Evolutionary conservation across 2,888 invertebrate genomes (phyloP), one percentile per base, ranked within the genome.

Genomic region (Hirtodrosophila histrioides): DNA sequence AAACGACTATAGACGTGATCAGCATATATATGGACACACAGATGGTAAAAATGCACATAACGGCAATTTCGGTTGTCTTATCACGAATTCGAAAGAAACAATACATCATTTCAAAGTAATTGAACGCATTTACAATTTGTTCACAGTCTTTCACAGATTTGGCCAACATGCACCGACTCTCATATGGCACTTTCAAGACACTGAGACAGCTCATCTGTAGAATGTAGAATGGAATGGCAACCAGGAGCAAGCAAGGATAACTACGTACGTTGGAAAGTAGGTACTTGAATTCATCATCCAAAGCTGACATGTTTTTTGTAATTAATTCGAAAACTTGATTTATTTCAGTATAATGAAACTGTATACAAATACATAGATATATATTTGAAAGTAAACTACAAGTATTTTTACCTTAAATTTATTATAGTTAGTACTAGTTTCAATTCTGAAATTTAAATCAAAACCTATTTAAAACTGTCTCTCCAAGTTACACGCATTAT

Each of bases 91-190:
- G 2, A 10, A 76, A 46, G 0, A 33, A 7, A 24, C 80, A 81
- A n/a, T 79, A 81, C 64, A 81, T 70, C 66, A 81, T 36, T 43
- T 86, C 64, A 4, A 86, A 81, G 58, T 81, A 81, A 36, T 81
- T 86, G 12, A 81, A 79, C 9, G 50, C 64, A 5, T 56, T 63
- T 0, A 83, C 35, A 0, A 81, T 77, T 0, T 36, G 12, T 1
- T 49, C 24, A 24, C 80, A 81, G 29, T 83, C 53, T 3, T 24
- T 7, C n/a, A 69, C 58, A 1, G 37, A 24, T 4, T 6, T 11
- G 41, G 74, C 45, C 80, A 81, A 67, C 50, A 3, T 23, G 49
- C 81, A 81, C 0, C 81, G 84, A 5, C 37, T 43, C 0, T 35
- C 8, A 4, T 80, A 86, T 0, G 80, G 62, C 31, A 83, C 41